Base-by-base conservation (phyloP, 2,888 invertebrate species). In the Catocala nupta region DNA sequence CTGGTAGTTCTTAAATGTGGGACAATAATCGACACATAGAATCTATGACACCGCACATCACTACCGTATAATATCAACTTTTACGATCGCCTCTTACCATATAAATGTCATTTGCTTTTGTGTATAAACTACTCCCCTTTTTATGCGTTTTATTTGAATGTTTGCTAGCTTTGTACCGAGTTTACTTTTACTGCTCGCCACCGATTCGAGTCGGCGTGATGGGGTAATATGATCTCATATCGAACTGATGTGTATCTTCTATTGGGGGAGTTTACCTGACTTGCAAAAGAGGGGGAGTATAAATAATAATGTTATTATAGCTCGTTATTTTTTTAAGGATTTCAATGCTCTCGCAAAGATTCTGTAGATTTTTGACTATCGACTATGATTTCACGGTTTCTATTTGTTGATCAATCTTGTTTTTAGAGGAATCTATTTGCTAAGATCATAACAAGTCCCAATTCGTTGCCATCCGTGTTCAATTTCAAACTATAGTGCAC, bases 61-160 rank as follows among this genome's bases (percentile, higher is more conserved):
- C 71, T 73, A 71, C 48, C 36, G 67, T 65, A 75, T 77, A 77
- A 77, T 75, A 78, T 78, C 72, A 75, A 70, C 75, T 78, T 78
- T 77, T 78, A 77, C 74, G 78, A 78, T 76, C 70, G 70, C 74
- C 74, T 78, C 71, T 78, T 78, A 75, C 75, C 77, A 78, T 78
- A 78, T 74, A 78, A 77, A 78, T 77, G 77, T 78, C 78, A 75
- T 77, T 77, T 77, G 77, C 73, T 78, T 78, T 77, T 78, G 75
- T 77, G 72, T 75, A 78, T 78, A 78, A 77, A 77, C 77, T 77
- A 77, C 68, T 75, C 75, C 71, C 73, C 75, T 77, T 77, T 77
- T 77, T 77, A 77, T 77, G 65, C 66, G 71, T 77, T 77, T 77
- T 77, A 77, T 77, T 73, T 56, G 70, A 73, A 77, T 77, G 75